Conservation (phyloP, 1,140 invertebrate genomes). For the Zophobas atratus region DNA sequence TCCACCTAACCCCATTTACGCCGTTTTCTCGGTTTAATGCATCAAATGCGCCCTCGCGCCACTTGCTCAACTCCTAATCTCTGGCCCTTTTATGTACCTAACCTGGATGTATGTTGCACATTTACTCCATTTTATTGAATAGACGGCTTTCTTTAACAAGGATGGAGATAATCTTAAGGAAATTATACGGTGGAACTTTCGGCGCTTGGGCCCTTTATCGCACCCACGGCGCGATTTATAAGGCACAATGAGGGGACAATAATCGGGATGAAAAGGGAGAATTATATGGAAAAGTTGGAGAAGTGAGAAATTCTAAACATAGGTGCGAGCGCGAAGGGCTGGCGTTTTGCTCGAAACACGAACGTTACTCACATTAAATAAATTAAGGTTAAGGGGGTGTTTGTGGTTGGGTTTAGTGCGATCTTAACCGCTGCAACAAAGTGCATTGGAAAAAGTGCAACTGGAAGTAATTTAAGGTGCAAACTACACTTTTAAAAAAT, state of each 20-base stretch:
- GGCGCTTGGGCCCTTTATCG: conserved; percentile 28
- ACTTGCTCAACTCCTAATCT: conserved; percentile 27
- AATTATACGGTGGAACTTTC: conserved; percentile 37
- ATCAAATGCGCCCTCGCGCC: conserved; percentile 11
- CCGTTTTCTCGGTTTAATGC: conserved; percentile 1
- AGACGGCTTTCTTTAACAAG: conserved; percentile 12
- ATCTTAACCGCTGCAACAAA: too few species aligned
- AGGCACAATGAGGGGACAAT: conserved; percentile 6
- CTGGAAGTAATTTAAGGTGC: too few species aligned
- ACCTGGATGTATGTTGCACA: conserved; percentile 33
- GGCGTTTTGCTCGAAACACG: too few species aligned
- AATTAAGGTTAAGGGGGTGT: too few species aligned
- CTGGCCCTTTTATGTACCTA: conserved; percentile 26
- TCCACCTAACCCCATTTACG: conserved; percentile 10
- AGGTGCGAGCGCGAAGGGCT: too few species aligned
- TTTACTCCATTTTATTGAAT: conserved; percentile 36
- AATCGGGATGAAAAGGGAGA: conserved; percentile 17
- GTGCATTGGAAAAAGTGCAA: too few species aligned
- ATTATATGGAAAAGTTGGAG: too few species aligned
- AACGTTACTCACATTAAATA: too few species aligned
- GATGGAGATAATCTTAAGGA: conserved; percentile 32
- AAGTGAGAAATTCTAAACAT: too few species aligned
- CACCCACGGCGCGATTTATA: conserved; percentile 9
- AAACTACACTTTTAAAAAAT: too few species aligned
- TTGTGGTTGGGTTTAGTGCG: too few species aligned